Conservation (phyloP, 2,113 vertebrate species). For the Phycodurus eques region DNA sequence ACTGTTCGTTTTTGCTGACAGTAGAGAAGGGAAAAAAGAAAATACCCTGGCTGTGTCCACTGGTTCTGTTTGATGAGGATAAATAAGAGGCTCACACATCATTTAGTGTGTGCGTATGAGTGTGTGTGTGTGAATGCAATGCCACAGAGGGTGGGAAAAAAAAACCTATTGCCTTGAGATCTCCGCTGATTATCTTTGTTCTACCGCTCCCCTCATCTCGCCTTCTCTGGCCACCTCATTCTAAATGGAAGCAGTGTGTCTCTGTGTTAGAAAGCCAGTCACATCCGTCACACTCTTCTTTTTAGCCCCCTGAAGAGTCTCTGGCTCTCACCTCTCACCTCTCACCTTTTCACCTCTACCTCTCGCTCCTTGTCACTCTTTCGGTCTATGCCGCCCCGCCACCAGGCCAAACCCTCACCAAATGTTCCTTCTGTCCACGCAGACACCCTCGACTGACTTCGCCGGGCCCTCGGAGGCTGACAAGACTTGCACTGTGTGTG, state of each 20-base stretch:
- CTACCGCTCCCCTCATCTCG: constrained; percentile 41
- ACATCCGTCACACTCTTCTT: constrained; percentile 66
- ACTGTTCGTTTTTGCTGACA: neutral
- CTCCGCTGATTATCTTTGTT: constrained; percentile 55
- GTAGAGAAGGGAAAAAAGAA: constrained; percentile 3
- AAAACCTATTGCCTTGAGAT: constrained; percentile 46
- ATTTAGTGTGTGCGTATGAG: neutral
- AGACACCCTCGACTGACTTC: constrained; percentile 57
- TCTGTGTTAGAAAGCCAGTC: constrained; percentile 70
- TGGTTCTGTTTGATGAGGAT: constrained; percentile 32
- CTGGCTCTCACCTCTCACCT: constrained; percentile 2
- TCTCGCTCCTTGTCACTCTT: constrained; percentile 38
- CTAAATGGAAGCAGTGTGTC: constrained; percentile 73
- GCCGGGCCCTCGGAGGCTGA: constrained; percentile 60
- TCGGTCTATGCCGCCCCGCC: constrained; percentile 45
- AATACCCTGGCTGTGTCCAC: neutral
- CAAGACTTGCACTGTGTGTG: constrained; percentile 41
- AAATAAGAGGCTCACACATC: constrained; percentile 17
- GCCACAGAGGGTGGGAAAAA: constrained; percentile 2
- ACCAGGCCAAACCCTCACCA: constrained; percentile 50
- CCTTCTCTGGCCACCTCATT: constrained; percentile 40
- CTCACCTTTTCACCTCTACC: constrained; percentile 10
- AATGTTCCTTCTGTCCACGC: constrained; percentile 42
- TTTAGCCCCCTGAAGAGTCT: constrained; percentile 34
- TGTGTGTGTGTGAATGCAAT: constrained; percentile 29